These are phyloP conservation scores for Apomyelois bistriatella DNA, from an alignment of 2,888 invertebrate species.

Conservation along the genomic window DNA sequence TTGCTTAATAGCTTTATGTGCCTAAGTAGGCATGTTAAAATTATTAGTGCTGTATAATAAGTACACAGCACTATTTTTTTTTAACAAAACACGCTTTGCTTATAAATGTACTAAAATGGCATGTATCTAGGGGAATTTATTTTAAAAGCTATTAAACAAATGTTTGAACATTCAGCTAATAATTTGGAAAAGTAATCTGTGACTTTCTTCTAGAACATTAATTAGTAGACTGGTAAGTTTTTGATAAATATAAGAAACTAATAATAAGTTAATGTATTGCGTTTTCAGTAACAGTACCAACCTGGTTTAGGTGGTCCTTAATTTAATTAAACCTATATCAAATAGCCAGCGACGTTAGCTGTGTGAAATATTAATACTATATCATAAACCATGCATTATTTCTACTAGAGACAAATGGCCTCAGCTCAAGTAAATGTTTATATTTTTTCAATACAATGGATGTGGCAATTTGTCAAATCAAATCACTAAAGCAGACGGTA, in stretches of 20 bases:
- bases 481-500: conserved; percentile 32
- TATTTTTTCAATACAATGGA: conserved; percentile 21
- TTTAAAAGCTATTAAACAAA: neutral
- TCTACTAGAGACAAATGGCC: conserved; percentile 30
- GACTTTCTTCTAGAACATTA: neutral
- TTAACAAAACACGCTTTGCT: no score
- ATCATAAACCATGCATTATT: conserved; percentile 26
- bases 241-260: no score
- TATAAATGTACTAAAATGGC: no score
- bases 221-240: neutral
- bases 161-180: neutral
- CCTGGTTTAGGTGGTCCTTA: neutral
- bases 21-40: no score
- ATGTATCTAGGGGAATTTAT: no score
- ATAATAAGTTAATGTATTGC: no score
- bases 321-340: neutral
- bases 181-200: neutral
- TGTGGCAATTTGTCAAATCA: conserved; percentile 33
- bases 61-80: no score
- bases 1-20: neutral
- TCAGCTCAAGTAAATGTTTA: conserved; percentile 19
- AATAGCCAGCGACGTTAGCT: neutral
- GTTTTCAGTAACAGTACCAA: no score
- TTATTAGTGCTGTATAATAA: no score
- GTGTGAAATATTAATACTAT: neutral